These are phyloP conservation scores for Pimephales promelas DNA, from an alignment of 2,113 vertebrate genomes.

Conservation along the genomic window DNA sequence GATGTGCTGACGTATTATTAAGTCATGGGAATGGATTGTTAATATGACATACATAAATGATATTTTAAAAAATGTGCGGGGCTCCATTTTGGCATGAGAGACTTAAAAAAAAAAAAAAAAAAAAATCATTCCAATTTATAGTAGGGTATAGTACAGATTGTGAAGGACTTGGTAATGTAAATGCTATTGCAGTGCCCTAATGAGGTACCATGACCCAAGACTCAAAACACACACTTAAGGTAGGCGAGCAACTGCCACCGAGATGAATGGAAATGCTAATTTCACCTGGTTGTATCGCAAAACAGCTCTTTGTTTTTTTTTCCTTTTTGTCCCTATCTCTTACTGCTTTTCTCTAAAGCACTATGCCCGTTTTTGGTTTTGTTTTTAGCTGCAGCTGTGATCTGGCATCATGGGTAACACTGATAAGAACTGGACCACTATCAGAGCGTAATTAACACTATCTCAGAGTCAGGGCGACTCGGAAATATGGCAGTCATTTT, in stretches of 20 bases:
- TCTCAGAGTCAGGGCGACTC: constrained; percentile 31
- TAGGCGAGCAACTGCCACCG: not conserved
- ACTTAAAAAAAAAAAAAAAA: no score
- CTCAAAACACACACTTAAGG: not conserved
- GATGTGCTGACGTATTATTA: no score
- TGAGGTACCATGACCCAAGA: not conserved
- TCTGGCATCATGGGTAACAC: constrained; percentile 55
- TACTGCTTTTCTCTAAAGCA: not conserved
- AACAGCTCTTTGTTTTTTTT: not conserved
- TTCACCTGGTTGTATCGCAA: not conserved
- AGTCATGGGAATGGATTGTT: no score
- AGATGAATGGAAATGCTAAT: constrained; percentile 13
- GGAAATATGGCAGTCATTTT: constrained; percentile 61
- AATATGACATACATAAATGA: no score
- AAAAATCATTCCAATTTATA: no score
- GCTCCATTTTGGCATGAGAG: no score
- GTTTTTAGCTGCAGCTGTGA: constrained; percentile 47
- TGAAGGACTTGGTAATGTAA: not conserved
- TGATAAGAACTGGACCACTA: constrained; percentile 61
- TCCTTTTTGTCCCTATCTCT: not conserved
- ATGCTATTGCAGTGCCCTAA: not conserved
- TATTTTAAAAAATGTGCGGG: no score
- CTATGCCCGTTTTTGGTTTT: constrained; percentile 19
- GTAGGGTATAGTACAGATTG: not conserved
- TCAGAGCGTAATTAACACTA: constrained; percentile 69